Evolutionary conservation across 2,888 invertebrate genomes (phyloP), one percentile per base, ranked within the genome.

Genomic region (Cerceris ruficornis): DNA sequence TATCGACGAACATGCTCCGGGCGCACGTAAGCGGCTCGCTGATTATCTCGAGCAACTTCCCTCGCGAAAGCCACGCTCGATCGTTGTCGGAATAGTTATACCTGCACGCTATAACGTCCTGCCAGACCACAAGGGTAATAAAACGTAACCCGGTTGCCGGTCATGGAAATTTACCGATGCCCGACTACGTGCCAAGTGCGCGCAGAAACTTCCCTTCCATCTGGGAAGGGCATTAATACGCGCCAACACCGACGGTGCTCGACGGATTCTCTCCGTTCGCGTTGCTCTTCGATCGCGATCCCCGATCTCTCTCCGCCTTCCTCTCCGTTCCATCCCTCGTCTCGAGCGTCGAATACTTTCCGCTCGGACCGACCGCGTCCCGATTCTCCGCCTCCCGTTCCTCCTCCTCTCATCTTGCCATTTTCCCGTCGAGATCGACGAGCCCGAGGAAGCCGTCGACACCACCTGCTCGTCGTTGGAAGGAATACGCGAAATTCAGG

Each of bases 31-130:
- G 70, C 71, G 39, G 17, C 15, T 52, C 69, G 75, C 80, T 75
- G 77, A 85, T 85, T 83, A 81, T 73, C 65, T 69, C 61, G 13
- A 14, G 69, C 61, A 69, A 62, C 61, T 69, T 61, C 57, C 28
- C 66, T 64, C 66, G 77, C 77, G 59, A 69, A 65, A 66, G 52
- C 77, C 54, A 50, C n/a, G 62, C 69, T 11, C 65, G 42, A 55
- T 69, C 66, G 73, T 77, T 84, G 74, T 55, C 70, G 79, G 79
- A 72, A 75, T 77, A 80, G 83, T 81, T 85, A 66, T 80, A 80
- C 83, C 80, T 80, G 84, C 72, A 43, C 60, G 66, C 70, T 66
- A 75, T 82, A 84, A 84, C 84, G 80, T 70, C 80, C 70, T 72
- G 73, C 55, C 67, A 62, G 73, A 74, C 83, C 77, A 72, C 80